Base-by-base conservation (phyloP, 2,888 invertebrate genomes). In the Coecobrya sp. region DNA sequence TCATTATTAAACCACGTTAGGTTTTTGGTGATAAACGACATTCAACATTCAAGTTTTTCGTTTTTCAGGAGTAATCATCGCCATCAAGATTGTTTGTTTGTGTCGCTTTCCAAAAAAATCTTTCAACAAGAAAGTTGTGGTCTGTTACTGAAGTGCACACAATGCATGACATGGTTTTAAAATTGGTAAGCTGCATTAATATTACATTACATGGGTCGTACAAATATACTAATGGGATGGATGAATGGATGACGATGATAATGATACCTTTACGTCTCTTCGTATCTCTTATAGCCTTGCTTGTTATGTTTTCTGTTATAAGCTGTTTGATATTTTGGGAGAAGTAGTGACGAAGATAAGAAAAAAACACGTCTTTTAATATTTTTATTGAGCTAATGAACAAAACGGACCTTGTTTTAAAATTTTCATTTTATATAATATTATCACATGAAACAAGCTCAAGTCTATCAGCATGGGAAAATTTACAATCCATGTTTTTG, bases 341-440 rank as follows among this genome's bases (percentile, higher is more conserved):
- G 13, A 70, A 49, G n/a, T 27, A 45, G 27, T 36, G n/a, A n/a
- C 7, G 68, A 68, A 16, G 86, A 86, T 86, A 86, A 86, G 36
- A 62, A 25, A 62, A 22, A 65, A 70, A 70, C 86, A 86, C 19
- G 86, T 52, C 86, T 86, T 70, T 70, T 65, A 16, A 86, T 86
- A 86, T 86, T 86, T 86, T 86, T 68, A 49, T 70, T 16, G 49
- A 19, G 52, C n/a, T 86, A 86, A 86, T 86, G 86, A 70, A 70
- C 85, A 70, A 86, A 86, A 70, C 70, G 86, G 86, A 25, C 52
- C 70, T 86, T 86, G 86, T 86, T 86, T 49, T 68, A 2, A 52
- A 70, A 22, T 65, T 85, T 85, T 85, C 42, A 25, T 36, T 62
- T 22, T 5, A 55, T 3, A 55, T 55, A 55, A 55, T 16, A 55